Evolutionary conservation across 2,113 vertebrate genomes (phyloP).

Genomic region (Ceyx melanurus): DNA sequence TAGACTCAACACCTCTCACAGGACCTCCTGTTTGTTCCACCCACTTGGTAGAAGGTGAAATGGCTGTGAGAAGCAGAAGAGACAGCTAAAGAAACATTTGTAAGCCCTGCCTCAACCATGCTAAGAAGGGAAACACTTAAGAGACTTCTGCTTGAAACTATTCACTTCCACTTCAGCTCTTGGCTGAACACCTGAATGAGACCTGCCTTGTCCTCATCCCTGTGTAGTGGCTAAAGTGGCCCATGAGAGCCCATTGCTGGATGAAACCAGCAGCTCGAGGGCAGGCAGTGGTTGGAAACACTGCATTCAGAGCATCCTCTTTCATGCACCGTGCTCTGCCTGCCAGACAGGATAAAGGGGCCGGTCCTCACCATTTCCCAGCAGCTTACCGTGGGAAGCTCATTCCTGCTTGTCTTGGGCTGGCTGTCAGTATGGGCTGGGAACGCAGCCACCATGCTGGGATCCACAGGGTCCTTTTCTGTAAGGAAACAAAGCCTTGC

Average conservation of each 20-base stretch:
- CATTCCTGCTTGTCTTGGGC: background rate
- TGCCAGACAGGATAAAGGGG: background rate
- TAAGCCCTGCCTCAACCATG: background rate
- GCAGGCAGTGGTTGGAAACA: background rate
- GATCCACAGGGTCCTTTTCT: background rate
- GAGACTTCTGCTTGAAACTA: background rate
- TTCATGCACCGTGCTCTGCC: accelerated
- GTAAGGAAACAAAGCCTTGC: background rate
- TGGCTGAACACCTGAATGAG: background rate
- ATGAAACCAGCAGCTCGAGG: accelerated
- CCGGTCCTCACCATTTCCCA: background rate
- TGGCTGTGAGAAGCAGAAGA: background rate
- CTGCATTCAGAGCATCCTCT: background rate
- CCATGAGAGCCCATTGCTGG: accelerated
- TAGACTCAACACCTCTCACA: accelerated
- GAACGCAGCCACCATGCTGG: background rate
- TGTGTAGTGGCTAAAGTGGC: accelerated
- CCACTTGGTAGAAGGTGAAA: background rate
- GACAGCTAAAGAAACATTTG: background rate
- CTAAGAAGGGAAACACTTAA: background rate
- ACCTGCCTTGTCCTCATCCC: background rate
- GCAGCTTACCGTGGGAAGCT: background rate
- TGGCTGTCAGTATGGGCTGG: background rate
- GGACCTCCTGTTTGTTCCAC: background rate
- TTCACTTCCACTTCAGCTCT: background rate